phyloP scores from a whole-genome alignment of 2,888 invertebrate species.

The Drosophila anceps region DNA sequence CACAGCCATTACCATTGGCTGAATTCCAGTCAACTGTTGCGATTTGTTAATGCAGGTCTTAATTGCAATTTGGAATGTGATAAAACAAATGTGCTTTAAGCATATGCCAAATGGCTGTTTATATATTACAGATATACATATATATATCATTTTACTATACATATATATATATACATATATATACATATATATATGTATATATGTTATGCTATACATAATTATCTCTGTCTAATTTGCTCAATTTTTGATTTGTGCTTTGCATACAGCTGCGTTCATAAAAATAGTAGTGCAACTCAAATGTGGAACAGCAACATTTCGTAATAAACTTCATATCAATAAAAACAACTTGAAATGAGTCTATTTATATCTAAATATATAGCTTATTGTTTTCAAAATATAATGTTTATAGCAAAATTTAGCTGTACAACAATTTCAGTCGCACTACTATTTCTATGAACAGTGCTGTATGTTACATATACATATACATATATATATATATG shows the following conservation, averaged over 20 bases:
- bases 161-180: not conserved
- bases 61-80: slow-evolving; percentile 18
- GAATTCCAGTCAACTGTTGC: slow-evolving; percentile 21
- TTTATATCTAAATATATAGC: too few relatives aligned
- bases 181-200: not conserved
- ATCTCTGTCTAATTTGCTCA: not conserved
- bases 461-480: too few relatives aligned
- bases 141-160: too few relatives aligned
- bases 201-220: not conserved
- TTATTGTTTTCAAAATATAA: too few relatives aligned
- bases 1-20: slow-evolving; percentile 22
- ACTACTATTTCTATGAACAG: too few relatives aligned
- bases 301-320: too few relatives aligned
- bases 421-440: too few relatives aligned
- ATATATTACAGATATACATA: too few relatives aligned
- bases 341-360: too few relatives aligned
- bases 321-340: too few relatives aligned
- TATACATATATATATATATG: not conserved
- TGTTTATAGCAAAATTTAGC: too few relatives aligned
- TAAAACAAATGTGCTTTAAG: slow-evolving; percentile 5
- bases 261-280: not conserved
- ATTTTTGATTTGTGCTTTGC: not conserved
- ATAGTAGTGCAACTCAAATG: too few relatives aligned
- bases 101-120: slow-evolving; percentile 6
- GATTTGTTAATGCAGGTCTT: slow-evolving; percentile 34